Percentiles rank a stretch among this genome's conserved stretches.
phyloP scores from a whole-genome alignment of 2,888 invertebrate species.

The Sinohyriopsis cumingii region DNA sequence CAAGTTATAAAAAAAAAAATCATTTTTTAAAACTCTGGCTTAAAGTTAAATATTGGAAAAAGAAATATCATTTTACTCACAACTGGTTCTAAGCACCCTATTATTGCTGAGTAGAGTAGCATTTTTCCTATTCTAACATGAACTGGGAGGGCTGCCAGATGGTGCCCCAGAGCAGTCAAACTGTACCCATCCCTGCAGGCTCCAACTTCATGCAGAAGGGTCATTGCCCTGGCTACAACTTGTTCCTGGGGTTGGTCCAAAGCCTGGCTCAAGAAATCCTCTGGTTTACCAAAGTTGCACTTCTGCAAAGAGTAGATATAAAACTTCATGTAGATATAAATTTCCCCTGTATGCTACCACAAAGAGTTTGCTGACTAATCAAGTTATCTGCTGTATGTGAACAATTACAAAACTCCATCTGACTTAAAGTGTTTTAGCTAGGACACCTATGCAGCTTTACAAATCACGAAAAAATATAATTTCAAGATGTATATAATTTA shows the following conservation, averaged over 20 bases:
- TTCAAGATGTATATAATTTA: background rate
- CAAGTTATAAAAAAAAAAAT: no score
- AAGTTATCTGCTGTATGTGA: no score
- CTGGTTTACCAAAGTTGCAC: slow-evolving; percentile 65
- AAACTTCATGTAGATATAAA: no score
- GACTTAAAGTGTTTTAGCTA: no score
- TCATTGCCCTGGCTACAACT: slow-evolving; percentile 61
- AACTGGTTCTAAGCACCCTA: slow-evolving; percentile 67
- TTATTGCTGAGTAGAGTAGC: slow-evolving; percentile 65
- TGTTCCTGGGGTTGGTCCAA: slow-evolving; percentile 62
- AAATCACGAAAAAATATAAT: background rate
- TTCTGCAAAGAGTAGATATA: slow-evolving; percentile 52
- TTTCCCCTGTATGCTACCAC: no score
- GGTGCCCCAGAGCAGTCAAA: slow-evolving; percentile 69
- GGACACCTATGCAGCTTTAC: no score
- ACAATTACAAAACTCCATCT: no score
- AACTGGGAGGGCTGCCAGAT: slow-evolving; percentile 67
- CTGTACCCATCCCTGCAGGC: slow-evolving; percentile 57
- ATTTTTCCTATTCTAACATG: slow-evolving; percentile 70
- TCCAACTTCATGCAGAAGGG: slow-evolving; percentile 63
- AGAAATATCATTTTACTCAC: slow-evolving; percentile 45
- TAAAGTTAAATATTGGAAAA: background rate
- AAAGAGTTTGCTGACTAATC: no score
- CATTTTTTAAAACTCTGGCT: no score
- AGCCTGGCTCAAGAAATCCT: slow-evolving; percentile 59